Evolutionary conservation across 2,113 vertebrate genomes (phyloP).

Genomic region (Carassius carassius): DNA sequence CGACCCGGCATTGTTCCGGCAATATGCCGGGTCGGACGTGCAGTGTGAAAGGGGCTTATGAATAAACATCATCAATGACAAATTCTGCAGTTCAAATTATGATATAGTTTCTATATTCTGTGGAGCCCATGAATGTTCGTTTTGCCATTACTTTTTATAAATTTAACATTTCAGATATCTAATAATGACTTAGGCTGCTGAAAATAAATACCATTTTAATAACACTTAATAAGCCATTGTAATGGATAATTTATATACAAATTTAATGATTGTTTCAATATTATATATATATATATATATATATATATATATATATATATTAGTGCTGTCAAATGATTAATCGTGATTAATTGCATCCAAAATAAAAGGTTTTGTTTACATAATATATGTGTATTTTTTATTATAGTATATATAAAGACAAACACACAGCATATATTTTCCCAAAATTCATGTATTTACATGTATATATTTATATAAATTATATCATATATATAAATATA

Average conservation of each 20-base stretch:
- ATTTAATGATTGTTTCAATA: not conserved
- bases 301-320: not conserved
- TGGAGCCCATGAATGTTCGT: not conserved
- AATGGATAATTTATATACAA: not conserved
- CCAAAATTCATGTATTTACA: too few species aligned
- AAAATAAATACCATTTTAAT: not conserved
- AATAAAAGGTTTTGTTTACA: too few species aligned
- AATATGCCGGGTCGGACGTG: too few species aligned
- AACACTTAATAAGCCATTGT: not conserved
- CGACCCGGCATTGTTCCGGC: too few species aligned
- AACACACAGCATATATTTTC: too few species aligned
- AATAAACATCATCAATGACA: not conserved
- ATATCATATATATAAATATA: too few species aligned
- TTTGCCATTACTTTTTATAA: constrained; percentile 1
- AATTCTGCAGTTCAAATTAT: not conserved
- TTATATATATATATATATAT: not conserved
- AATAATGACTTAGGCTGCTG: not conserved
- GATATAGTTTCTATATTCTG: not conserved
- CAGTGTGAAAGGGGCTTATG: too few species aligned
- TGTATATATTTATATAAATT: too few species aligned
- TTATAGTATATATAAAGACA: too few species aligned
- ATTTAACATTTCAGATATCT: not conserved
- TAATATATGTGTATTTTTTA: too few species aligned
- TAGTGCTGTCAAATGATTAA: too few species aligned
- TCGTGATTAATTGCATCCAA: too few species aligned